phyloP scores from a whole-genome alignment of 2,888 invertebrate genomes.

The Zootermopsis nevadensis region DNA sequence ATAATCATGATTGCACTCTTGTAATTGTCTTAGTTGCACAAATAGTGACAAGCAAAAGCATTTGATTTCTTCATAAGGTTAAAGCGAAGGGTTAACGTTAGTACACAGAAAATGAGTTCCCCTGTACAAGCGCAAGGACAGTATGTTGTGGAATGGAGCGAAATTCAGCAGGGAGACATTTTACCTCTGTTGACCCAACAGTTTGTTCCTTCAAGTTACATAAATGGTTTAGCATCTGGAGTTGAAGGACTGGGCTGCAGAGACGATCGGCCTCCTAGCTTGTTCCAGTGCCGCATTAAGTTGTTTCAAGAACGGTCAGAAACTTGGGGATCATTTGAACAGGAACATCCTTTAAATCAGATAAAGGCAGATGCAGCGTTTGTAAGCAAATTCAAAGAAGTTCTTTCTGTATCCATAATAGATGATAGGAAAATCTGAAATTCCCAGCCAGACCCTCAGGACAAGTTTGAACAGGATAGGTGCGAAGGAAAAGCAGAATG shows the following conservation, averaged over 20 bases:
- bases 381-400: constrained; percentile 70
- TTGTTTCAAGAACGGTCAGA: constrained; percentile 87
- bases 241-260: constrained; percentile 75
- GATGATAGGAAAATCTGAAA: not conserved
- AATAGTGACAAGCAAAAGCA: too few relatives aligned
- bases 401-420: constrained; percentile 27
- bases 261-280: constrained; percentile 76
- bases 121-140: constrained; percentile 80
- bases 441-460: not conserved
- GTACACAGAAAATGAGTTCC: constrained; percentile 51
- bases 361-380: constrained; percentile 80
- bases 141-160: constrained; percentile 87
- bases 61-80: not conserved
- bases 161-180: constrained; percentile 87
- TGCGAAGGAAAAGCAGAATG: not conserved
- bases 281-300: constrained; percentile 87
- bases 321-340: constrained; percentile 80
- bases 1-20: too few relatives aligned
- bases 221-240: constrained; percentile 79
- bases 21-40: too few relatives aligned
- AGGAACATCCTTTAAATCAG: constrained; percentile 75
- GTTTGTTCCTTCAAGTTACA: constrained; percentile 71
- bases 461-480: not conserved
- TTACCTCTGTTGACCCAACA: constrained; percentile 78
- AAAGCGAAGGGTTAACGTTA: too few relatives aligned